Base-by-base conservation (phyloP, 2,888 invertebrate species). In the Drosophila tanythrix region DNA sequence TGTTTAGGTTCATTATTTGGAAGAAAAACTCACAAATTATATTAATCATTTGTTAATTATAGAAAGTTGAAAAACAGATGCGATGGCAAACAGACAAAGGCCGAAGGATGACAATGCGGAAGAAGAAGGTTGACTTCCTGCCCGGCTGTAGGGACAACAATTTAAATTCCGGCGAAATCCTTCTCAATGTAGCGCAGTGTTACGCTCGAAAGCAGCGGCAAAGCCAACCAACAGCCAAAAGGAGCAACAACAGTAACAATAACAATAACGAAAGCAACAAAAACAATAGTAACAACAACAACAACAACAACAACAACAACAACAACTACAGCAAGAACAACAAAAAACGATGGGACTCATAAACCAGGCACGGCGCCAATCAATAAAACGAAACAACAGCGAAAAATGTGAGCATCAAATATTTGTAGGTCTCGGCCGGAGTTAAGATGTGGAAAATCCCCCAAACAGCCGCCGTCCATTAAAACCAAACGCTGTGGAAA, bases 391-490 rank as follows among this genome's bases (percentile, higher is more conserved):
- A 76, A 77, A 69, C 81, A 76, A 79, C 67, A 73, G 67, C 70
- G 75, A 81, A 74, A 83, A 76, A 88, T 83, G 76, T 74, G 74
- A 70, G 87, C 87, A 86, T 90, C 86, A 90, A 86, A 86, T 89
- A 88, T 88, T 85, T 85, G 90, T 90, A 81, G 89, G 89, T 77
- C 87, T 81, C 72, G 82, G 83, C 70, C 89, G 76, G 82, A 87
- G 89, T 90, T 87, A 90, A 87, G 86, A 87, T 90, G 86, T 87
- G 90, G 89, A 87, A 87, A 87, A 87, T 89, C 88, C 90, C 74
- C 69, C 70, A 62, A 82, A 77, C 76, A 74, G 73, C 83, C 69
- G 74, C 66, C 84, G 72, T 73, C 86, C 88, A 88, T 85, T 85
- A 89, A 85, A 88, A 88, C 81, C 83, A 89, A 89, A 89, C 82